These are phyloP conservation scores for Limanda limanda DNA, from an alignment of 2,113 vertebrate genomes.

Conservation along the genomic window DNA sequence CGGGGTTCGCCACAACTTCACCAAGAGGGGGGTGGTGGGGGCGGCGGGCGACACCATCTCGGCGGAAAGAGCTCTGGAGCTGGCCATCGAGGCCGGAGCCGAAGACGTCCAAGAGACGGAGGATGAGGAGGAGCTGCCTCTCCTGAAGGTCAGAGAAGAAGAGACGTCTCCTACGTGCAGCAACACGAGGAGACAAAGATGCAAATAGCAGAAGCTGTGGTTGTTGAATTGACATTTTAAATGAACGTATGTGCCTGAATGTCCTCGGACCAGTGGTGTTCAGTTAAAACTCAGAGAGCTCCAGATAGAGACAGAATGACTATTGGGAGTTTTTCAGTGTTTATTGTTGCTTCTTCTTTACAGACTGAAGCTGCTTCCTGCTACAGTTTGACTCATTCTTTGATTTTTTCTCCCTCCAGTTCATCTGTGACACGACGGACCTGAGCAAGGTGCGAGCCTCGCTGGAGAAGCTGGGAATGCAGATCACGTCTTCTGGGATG, in stretches of 20 bases:
- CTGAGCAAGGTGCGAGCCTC: slow-evolving; percentile 79
- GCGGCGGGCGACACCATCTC: slow-evolving; percentile 75
- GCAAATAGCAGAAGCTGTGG: neutral
- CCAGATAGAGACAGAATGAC: too few relatives aligned
- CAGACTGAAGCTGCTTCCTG: too few relatives aligned
- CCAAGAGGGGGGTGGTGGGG: slow-evolving; percentile 84
- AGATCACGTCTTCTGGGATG: slow-evolving; percentile 74
- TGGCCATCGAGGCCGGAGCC: slow-evolving; percentile 89
- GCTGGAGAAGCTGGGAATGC: slow-evolving; percentile 82
- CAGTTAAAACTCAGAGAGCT: neutral
- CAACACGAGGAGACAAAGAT: too few relatives aligned
- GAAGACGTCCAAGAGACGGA: slow-evolving; percentile 87
- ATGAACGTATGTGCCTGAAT: too few relatives aligned
- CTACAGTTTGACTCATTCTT: neutral
- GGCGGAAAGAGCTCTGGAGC: slow-evolving; percentile 86
- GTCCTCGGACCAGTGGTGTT: too few relatives aligned
- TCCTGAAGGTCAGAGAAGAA: slow-evolving; percentile 81
- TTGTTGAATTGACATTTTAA: too few relatives aligned
- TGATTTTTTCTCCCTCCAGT: slow-evolving; percentile 75
- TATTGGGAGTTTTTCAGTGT: neutral
- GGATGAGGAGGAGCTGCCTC: slow-evolving; percentile 85
- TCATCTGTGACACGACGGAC: slow-evolving; percentile 83
- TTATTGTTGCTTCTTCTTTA: too few relatives aligned
- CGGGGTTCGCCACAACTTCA: slow-evolving; percentile 83
- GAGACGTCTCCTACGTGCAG: neutral